Percentiles rank a stretch among this genome's conserved stretches.
These are phyloP conservation scores for Phaonia tiefii DNA, from an alignment of 2,888 invertebrate genomes.

Conservation along the genomic window DNA sequence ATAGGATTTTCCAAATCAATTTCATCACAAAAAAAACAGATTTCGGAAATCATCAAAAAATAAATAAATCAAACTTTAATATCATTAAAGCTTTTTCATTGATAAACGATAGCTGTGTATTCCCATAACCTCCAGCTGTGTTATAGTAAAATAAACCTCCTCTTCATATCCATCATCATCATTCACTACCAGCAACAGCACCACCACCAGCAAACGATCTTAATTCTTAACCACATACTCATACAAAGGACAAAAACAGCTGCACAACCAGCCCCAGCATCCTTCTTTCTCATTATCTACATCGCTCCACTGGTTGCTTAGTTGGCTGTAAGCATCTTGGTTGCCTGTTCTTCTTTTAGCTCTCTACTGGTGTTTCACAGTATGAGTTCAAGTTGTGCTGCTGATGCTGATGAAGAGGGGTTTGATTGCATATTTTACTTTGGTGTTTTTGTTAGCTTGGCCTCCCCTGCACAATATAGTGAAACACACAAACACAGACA, in stretches of 20 bases:
- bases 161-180: slow-evolving; percentile 12
- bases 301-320: slow-evolving; percentile 47
- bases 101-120: too few relatives aligned
- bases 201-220: slow-evolving; percentile 7
- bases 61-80: too few relatives aligned
- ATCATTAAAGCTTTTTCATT: too few relatives aligned
- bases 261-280: too few relatives aligned
- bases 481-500: slow-evolving; percentile 52
- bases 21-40: too few relatives aligned
- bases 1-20: too few relatives aligned
- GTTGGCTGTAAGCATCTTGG: slow-evolving; percentile 51
- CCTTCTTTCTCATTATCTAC: slow-evolving; percentile 13
- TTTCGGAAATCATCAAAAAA: too few relatives aligned
- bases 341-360: slow-evolving; percentile 40
- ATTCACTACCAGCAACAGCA: slow-evolving; percentile 24
- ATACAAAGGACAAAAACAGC: too few relatives aligned
- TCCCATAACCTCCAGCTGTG: too few relatives aligned
- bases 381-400: too few relatives aligned
- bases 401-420: too few relatives aligned
- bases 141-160: slow-evolving; percentile 11
- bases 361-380: too few relatives aligned
- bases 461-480: slow-evolving; percentile 57
- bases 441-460: slow-evolving; percentile 53
- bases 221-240: slow-evolving; percentile 42
- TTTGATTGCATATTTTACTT: slow-evolving; percentile 45